Evolutionary conservation across 1,140 invertebrate species (phyloP), one percentile per base, ranked within the genome.

Genomic region (Drosophila nasuta): DNA sequence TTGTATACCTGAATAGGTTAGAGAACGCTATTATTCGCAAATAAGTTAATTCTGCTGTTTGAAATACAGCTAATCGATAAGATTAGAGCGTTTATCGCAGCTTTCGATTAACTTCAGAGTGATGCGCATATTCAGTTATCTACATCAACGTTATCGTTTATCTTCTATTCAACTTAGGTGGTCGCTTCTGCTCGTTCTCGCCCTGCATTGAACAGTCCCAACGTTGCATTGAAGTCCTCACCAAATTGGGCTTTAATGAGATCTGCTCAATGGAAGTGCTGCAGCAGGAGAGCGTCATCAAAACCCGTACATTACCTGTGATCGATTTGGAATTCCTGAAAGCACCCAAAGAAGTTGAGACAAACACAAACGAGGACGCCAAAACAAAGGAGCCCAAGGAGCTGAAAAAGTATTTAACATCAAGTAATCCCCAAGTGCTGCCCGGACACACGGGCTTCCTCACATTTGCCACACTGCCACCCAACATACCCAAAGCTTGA

Each of bases 141-240:
- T 11, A 59, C 11, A 3, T 41, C 4, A 43, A 25, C 1, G 6
- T 8, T 41, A 51, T 28, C 13, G 11, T 38, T 38, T 0, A n/a
- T 38, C 35, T 6, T 17, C 45, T 64, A 6, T 11, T 51, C 10
- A 11, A 57, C 13, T 69, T 11, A 96, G 98, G 98, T 90, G 98
- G 98, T 20, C 95, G 98, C 79, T 95, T 99, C 54, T 98, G 98
- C 93, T 98, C 97, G 0, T 99, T 99, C 93, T 99, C 98, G 2
- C 98, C 98, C 0, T 99, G 98, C 92, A 98, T 99, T 76, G 98
- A 99, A 93, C 98, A 99, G 95, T 98, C 99, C 1, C 97, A 99
- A 93, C 95, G 96, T 78, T 97, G 97, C 4, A 97, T 96, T 93
- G 83, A 94, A 52, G 95, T 94, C 56, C 93, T 99, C 38, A 91